Evolutionary conservation across 2,888 invertebrate species (phyloP), one percentile per base, ranked within the genome.

Genomic region (Drosophila longiperda): DNA sequence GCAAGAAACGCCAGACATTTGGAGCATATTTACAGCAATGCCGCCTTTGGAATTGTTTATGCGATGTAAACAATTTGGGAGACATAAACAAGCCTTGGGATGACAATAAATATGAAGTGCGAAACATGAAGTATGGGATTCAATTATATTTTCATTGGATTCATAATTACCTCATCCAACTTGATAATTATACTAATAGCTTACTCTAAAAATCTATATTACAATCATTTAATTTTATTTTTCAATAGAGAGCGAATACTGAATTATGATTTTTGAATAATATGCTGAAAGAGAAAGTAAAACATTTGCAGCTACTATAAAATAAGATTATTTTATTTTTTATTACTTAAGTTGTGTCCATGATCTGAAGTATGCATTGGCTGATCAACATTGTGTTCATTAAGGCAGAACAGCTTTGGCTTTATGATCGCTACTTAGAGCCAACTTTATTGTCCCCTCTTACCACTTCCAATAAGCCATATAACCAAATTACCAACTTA

Each of bases 1-100:
- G 73, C 78, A 72, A 75, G 75, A 82, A 38, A 38, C 7, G 62
- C 58, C 42, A 49, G 54, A 66, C 72, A 33, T 36, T 65, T 63
- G 40, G 29, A 32, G 42, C 60, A 34, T 53, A 40, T 48, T 53
- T 55, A 23, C 42, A 45, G 38, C 71, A 65, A 75, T 90, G 85
- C 90, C 85, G 85, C 87, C 88, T 66, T 29, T 4, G 26, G 20
- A 80, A 87, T 90, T 87, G 87, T 87, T 87, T 90, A 90, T 71
- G 62, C 63, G 54, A 49, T 53, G 66, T 87, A 89, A 87, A 87
- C 87, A 87, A 73, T 80, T 84, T 80, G 62, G 57, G 29, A 29
- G 61, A 29, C 62, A 71, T 73, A 72, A 71, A 72, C 72, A 81
- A 81, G 48, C 59, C 48, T 36, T 53, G 36, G 17, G 3, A 17